Percentiles rank a stretch among this genome's conserved stretches.
These are phyloP conservation scores for Chiloscyllium plagiosum DNA, from an alignment of 2,113 vertebrate genomes.

Conservation along the genomic window DNA sequence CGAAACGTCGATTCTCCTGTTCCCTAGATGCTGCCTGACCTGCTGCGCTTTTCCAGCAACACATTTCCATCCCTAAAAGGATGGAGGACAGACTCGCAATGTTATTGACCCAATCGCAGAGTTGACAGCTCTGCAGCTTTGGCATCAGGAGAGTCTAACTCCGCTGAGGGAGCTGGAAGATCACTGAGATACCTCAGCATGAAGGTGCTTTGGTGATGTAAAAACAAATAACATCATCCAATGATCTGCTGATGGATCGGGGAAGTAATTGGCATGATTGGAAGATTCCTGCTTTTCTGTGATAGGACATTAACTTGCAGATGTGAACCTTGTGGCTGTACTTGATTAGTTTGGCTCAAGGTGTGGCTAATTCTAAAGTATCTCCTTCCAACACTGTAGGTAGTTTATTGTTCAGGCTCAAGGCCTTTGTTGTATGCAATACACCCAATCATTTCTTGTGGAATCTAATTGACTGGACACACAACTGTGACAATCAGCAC, in stretches of 20 bases:
- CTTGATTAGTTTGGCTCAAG: background rate
- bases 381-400: background rate
- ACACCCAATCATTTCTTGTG: background rate
- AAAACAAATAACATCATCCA: background rate
- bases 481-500: background rate
- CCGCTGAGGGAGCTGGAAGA: background rate
- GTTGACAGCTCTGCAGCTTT: background rate
- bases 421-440: background rate
- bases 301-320: background rate
- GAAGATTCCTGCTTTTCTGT: background rate
- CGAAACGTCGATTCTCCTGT: too few species aligned
- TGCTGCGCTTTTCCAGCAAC: too few species aligned
- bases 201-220: background rate
- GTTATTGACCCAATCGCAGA: background rate
- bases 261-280: background rate
- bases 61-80: background rate
- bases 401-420: background rate
- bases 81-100: too few species aligned
- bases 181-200: background rate
- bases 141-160: background rate
- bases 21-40: too few species aligned
- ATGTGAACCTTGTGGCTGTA: background rate
- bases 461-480: background rate
- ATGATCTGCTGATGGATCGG: background rate
- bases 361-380: background rate